phyloP scores from a whole-genome alignment of 2,797 vertebrate species.

The Capromys pilorides region DNA sequence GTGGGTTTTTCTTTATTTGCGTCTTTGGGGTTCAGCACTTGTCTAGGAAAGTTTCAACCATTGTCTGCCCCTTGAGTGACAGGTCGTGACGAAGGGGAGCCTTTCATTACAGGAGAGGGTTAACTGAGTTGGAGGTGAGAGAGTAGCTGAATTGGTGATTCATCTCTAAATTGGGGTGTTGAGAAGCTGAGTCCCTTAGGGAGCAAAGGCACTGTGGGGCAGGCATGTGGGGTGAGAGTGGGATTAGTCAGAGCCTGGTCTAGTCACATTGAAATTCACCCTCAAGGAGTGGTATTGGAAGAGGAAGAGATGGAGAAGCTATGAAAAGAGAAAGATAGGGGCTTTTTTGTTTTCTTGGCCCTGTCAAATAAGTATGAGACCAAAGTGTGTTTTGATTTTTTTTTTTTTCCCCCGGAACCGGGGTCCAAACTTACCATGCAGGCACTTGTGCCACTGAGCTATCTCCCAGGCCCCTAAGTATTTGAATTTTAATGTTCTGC shows the following conservation, averaged over 20 bases:
- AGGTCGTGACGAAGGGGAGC: neutral
- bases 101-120: neutral
- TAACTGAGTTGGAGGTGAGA: neutral
- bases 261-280: neutral
- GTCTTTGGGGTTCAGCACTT: neutral
- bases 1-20: constrained; percentile 1
- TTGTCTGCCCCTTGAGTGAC: neutral
- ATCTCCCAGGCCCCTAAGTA: too few relatives aligned
- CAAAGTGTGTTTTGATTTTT: neutral
- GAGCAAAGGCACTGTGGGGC: neutral
- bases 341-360: neutral
- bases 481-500: neutral
- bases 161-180: neutral
- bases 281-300: neutral
- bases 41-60: neutral
- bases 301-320: neutral
- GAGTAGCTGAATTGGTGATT: neutral
- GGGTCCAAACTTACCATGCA: too few relatives aligned
- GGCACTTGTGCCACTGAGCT: too few relatives aligned
- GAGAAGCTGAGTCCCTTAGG: neutral
- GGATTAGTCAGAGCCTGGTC: neutral
- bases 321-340: constrained; percentile 1
- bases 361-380: neutral
- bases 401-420: too few relatives aligned
- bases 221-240: neutral